Evolutionary conservation across 2,113 vertebrate species (phyloP).

Genomic region (Stegostoma tigrinum): DNA sequence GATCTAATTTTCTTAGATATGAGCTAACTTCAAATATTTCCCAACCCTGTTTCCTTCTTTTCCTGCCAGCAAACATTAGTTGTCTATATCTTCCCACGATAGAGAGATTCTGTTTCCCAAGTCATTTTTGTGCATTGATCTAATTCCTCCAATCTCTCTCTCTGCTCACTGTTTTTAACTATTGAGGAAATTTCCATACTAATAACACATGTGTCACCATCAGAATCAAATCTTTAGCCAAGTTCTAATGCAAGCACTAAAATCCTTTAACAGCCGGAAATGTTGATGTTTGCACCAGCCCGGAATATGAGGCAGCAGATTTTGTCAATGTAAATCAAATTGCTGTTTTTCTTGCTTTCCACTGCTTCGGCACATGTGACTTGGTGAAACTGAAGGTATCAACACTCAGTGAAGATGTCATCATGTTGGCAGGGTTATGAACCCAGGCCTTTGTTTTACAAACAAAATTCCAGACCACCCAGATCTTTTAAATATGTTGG

Average conservation of each 20-base stretch:
- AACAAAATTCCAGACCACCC: slow-evolving; percentile 13
- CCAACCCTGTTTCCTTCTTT: slow-evolving; percentile 46
- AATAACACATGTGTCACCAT: background rate
- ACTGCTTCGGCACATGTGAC: background rate
- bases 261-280: background rate
- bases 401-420: slow-evolving; percentile 5
- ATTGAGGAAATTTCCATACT: background rate
- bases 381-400: background rate
- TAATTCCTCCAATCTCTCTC: background rate
- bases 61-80: slow-evolving; percentile 43
- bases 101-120: slow-evolving; percentile 3
- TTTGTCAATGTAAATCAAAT: background rate
- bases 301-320: background rate
- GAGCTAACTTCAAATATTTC: slow-evolving; percentile 52
- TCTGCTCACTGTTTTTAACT: background rate
- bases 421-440: background rate
- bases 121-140: background rate
- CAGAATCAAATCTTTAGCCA: background rate
- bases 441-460: background rate
- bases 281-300: background rate
- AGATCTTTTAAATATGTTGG: background rate
- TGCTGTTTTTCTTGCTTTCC: background rate
- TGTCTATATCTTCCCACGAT: slow-evolving; percentile 38
- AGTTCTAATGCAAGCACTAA: background rate
- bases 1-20: slow-evolving; percentile 44